Evolutionary conservation across 1,140 invertebrate species (phyloP), one percentile per base, ranked within the genome.

Genomic region (Sweltsa coloradensis): DNA sequence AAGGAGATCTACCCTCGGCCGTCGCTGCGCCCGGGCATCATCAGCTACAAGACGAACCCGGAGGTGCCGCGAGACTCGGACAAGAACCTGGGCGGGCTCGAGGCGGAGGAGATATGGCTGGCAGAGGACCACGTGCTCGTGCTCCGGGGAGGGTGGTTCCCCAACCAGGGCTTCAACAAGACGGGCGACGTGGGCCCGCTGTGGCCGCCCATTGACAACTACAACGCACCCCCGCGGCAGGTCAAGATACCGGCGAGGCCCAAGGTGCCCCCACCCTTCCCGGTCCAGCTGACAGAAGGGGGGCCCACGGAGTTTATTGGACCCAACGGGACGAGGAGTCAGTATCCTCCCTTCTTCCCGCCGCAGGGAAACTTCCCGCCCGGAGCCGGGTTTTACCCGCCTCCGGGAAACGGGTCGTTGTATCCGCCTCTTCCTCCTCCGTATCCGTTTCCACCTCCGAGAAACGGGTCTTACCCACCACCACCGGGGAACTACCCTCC

Each of bases 71-170:
- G 79, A 54, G 85, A 90, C 60, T 86, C 79, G 45, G 69, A 77
- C 1, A 74, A 81, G 45, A 89, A 78, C 61, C 69, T 87, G 3
- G 88, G 87, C 9, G 88, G 88, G 11, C 65, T 92, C 0, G 78
- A 81, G 53, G 75, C 82, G 53, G 80, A 89, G 34, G 87, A 92
- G 51, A 89, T 92, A 51, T 92, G 87, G 85, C 65, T 91, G 34
- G 83, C 87, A 0, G 88, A 91, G 57, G 87, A 89, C 57, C 87
- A 91, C 60, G 65, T 92, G 24, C 62, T 92, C 11, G 86, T 92
- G 9, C 64, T 91, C 21, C 81, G 78, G 59, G 89, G 89, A 21
- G 87, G 86, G 13, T 67, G 68, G 2, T 74, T 62, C 51, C 74
- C 79, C 5, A 62, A 66, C 3, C 67, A 73, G 41, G 67, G 71